Conservation (phyloP, 2,113 vertebrate genomes). For the Acrocephalus kingi region DNA sequence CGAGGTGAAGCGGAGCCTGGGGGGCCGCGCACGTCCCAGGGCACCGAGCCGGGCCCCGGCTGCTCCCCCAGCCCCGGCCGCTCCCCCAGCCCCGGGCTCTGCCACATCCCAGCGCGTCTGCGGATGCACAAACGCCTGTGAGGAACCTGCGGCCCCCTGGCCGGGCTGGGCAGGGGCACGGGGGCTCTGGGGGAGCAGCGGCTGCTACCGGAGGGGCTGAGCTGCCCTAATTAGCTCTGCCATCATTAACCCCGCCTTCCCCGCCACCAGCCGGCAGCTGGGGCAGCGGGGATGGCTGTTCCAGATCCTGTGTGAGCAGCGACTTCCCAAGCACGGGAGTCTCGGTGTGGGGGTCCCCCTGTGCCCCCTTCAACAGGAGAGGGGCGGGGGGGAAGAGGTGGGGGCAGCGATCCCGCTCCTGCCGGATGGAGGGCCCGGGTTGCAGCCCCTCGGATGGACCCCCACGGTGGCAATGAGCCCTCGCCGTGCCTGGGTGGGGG, state of each 20-base stretch:
- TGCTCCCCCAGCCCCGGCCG: not conserved
- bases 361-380: not conserved
- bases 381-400: not conserved
- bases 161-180: not conserved
- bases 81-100: too few relatives aligned
- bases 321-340: accelerated
- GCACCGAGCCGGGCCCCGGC: not conserved
- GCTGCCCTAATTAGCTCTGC: slow-evolving; percentile 32
- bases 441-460: not conserved
- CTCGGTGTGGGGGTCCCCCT: accelerated
- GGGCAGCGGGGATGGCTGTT: accelerated
- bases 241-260: not conserved
- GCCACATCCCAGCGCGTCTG: not conserved
- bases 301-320: accelerated
- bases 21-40: not conserved
- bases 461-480: not conserved
- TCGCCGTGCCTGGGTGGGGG: not conserved
- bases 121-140: not conserved
- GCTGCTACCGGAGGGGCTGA: not conserved
- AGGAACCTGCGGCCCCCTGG: not conserved
- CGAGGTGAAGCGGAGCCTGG: not conserved
- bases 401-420: not conserved
- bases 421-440: not conserved
- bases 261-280: not conserved
- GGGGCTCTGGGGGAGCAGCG: not conserved